Evolutionary conservation across 64 coral and sea anemone genomes (phyloP).

Genomic region (Platygyra sinensis): DNA sequence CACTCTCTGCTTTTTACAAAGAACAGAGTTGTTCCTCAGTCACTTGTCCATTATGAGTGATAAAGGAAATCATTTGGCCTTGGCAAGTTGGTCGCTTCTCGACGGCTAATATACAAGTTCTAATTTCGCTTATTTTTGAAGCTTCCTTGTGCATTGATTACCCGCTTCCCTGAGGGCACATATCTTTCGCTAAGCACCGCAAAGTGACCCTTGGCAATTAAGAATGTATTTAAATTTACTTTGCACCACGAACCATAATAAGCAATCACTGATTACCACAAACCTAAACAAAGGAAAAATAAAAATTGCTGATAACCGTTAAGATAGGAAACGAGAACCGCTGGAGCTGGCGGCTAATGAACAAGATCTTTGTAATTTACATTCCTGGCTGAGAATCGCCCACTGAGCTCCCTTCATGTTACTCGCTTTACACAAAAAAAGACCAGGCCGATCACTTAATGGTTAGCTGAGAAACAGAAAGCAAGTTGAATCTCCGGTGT

Average conservation of each 20-base stretch:
- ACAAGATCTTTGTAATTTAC: constrained; percentile 35
- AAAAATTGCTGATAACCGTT: constrained; percentile 41
- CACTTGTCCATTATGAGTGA: constrained; percentile 4
- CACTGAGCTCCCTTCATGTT: constrained; percentile 16
- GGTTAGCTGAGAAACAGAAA: constrained; percentile 15
- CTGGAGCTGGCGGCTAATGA: constrained; percentile 46
- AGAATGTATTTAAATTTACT: constrained; percentile 59
- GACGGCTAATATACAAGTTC: constrained; percentile 41
- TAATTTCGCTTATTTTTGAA: constrained; percentile 52
- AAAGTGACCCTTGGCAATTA: constrained; percentile 55
- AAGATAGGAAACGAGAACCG: constrained; percentile 49
- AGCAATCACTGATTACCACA: constrained; percentile 48
- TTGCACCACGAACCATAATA: constrained; percentile 59
- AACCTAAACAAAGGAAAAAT: constrained; percentile 58
- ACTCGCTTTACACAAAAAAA: constrained; percentile 22
- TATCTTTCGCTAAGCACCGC: constrained; percentile 36
- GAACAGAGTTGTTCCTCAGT: neutral
- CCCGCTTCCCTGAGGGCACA: constrained; percentile 20
- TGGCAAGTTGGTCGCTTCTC: constrained; percentile 20
- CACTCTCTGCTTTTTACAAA: constrained; percentile 3
- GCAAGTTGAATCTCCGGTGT: constrained; percentile 32
- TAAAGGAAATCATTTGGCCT: neutral
- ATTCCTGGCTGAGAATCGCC: constrained; percentile 36
- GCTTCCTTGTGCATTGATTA: constrained; percentile 41
- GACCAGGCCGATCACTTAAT: constrained; percentile 21